Conservation (phyloP, 2,797 vertebrate genomes). For the Esox masquinongy region DNA sequence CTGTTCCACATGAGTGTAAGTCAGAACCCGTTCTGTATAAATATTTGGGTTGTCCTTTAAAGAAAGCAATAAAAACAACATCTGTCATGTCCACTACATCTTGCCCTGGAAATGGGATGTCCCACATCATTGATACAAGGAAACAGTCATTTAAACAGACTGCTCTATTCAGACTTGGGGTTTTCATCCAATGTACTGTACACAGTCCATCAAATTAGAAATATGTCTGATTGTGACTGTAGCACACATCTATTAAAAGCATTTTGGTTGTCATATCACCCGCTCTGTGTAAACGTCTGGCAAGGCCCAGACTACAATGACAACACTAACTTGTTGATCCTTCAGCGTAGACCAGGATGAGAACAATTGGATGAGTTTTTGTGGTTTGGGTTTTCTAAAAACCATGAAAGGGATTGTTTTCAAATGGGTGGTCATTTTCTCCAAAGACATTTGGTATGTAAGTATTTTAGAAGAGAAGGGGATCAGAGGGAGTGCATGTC, state of each 20-base stretch:
- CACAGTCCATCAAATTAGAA: neutral
- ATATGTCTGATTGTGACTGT: neutral
- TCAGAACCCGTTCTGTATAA: neutral
- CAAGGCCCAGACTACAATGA: neutral
- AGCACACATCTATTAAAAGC: neutral
- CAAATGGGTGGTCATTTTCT: neutral
- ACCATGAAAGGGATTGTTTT: neutral
- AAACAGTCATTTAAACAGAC: neutral
- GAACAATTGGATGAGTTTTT: neutral
- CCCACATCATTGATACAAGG: neutral
- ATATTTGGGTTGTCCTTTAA: neutral
- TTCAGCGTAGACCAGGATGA: neutral
- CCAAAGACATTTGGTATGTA: neutral
- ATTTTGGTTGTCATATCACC: neutral
- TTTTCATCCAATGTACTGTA: neutral
- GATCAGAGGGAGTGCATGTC: neutral
- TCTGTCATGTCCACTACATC: neutral
- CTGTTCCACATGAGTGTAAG: neutral
- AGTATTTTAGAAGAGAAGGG: neutral
- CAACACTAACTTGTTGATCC: neutral
- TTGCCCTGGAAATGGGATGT: neutral
- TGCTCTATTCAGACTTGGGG: neutral
- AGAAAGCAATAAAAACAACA: neutral
- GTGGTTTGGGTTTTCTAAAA: neutral
- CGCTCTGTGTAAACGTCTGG: neutral